Conservation (phyloP, 2,113 vertebrate genomes). For the Setophaga petechia region DNA sequence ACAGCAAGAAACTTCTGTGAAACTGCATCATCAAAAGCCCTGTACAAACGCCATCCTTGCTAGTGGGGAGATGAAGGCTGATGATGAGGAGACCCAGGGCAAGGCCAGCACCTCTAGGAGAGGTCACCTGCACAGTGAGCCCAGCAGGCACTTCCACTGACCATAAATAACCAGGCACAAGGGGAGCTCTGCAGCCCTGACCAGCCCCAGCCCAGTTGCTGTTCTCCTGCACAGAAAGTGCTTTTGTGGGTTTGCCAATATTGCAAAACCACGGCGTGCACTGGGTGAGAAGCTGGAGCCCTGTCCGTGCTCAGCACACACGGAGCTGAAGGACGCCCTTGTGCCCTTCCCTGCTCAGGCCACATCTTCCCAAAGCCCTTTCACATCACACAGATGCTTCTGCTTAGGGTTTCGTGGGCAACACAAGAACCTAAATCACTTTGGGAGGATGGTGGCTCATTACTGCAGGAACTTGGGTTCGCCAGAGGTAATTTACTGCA, state of each 20-base stretch:
- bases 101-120: background rate
- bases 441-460: conserved; percentile 20
- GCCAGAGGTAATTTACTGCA: conserved; percentile 31
- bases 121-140: background rate
- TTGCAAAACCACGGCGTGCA: background rate
- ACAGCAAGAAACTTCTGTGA: background rate
- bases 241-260: conserved; percentile 50
- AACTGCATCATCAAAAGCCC: background rate
- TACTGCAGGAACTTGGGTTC: conserved; percentile 10
- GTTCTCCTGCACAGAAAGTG: background rate
- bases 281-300: conserved; percentile 9
- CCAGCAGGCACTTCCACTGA: background rate
- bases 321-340: conserved; percentile 27
- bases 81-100: background rate
- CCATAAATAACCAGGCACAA: background rate
- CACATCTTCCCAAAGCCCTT: conserved; percentile 29
- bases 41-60: background rate
- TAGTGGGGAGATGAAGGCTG: background rate
- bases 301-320: background rate
- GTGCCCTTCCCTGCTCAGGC: background rate
- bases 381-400: background rate
- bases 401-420: conserved; percentile 25
- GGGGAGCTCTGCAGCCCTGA: background rate
- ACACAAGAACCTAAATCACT: background rate
- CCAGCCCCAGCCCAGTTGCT: background rate